These are phyloP conservation scores for Diadegma fenestrale DNA, from an alignment of 2,888 invertebrate genomes.

Conservation along the genomic window DNA sequence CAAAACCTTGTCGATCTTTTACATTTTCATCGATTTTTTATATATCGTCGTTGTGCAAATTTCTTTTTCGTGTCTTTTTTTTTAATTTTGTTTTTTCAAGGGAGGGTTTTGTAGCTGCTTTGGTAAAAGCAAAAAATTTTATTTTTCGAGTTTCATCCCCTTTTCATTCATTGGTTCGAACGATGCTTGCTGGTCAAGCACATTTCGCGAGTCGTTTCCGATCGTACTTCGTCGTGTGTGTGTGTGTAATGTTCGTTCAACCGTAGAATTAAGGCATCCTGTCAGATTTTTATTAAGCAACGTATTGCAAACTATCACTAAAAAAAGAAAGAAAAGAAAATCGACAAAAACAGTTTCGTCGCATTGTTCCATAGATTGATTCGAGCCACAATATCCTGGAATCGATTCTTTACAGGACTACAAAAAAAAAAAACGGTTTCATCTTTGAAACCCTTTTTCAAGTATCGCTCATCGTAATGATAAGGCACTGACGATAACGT, in stretches of 20 bases:
- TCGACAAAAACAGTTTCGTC: constrained; percentile 19
- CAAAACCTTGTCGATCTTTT: neutral
- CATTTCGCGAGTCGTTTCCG: constrained; percentile 27
- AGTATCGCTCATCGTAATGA: neutral
- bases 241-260: constrained; percentile 41
- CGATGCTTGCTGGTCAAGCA: constrained; percentile 57
- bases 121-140: neutral
- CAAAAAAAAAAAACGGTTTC: neutral
- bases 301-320: constrained; percentile 5
- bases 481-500: neutral
- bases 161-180: constrained; percentile 8
- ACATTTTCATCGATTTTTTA: neutral
- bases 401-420: constrained; percentile 11
- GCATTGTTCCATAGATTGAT: constrained; percentile 34
- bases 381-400: constrained; percentile 5
- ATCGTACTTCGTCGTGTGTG: constrained; percentile 18
- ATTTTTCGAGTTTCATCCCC: neutral
- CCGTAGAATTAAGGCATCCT: constrained; percentile 29
- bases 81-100: neutral
- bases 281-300: constrained; percentile 44
- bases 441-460: neutral
- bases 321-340: constrained; percentile 11
- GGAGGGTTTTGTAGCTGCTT: neutral
- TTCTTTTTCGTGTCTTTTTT: neutral
- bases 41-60: neutral